Evolutionary conservation across 1,140 invertebrate genomes (phyloP).

Genomic region (Pachypeltis micranthus): DNA sequence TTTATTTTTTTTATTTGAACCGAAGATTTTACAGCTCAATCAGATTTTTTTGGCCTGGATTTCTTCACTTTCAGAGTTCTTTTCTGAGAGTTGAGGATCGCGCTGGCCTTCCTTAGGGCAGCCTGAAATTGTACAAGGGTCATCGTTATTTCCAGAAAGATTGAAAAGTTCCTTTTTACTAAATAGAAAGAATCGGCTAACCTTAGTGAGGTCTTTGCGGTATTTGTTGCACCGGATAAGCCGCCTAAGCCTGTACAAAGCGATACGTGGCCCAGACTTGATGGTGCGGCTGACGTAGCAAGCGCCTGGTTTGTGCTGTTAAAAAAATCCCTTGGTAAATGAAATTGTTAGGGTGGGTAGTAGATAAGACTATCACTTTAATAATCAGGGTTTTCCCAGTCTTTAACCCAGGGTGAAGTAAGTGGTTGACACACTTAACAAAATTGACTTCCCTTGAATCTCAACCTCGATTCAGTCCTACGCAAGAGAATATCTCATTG

Average conservation of each 20-base stretch:
- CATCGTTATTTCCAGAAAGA: too few species aligned
- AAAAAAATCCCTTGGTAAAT: too few species aligned
- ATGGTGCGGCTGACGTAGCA: constrained; percentile 57
- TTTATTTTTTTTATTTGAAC: constrained; percentile 15
- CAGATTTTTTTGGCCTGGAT: constrained; percentile 27
- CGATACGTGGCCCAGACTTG: constrained; percentile 72
- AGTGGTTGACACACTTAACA: too few species aligned
- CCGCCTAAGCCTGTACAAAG: constrained; percentile 68
- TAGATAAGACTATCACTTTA: too few species aligned
- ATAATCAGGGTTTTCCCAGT: not conserved
- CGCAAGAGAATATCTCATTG: too few species aligned
- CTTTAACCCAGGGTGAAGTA: not conserved
- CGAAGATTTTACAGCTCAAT: constrained; percentile 23
- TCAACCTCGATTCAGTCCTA: too few species aligned
- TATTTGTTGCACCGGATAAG: constrained; percentile 68
- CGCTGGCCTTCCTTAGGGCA: constrained; percentile 77
- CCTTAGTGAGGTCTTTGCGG: constrained; percentile 77
- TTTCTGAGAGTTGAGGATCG: constrained; percentile 79
- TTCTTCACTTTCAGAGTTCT: constrained; percentile 27
- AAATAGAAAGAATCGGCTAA: constrained; percentile 32
- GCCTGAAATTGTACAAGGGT: constrained; percentile 53
- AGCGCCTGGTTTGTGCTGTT: constrained; percentile 64
- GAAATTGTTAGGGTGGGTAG: too few species aligned
- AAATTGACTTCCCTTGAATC: too few species aligned
- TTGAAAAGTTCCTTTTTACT: not conserved